Evolutionary conservation across 2,113 vertebrate genomes (phyloP), one percentile per base, ranked within the genome.

Genomic region (Paraplagusia blochii): DNA sequence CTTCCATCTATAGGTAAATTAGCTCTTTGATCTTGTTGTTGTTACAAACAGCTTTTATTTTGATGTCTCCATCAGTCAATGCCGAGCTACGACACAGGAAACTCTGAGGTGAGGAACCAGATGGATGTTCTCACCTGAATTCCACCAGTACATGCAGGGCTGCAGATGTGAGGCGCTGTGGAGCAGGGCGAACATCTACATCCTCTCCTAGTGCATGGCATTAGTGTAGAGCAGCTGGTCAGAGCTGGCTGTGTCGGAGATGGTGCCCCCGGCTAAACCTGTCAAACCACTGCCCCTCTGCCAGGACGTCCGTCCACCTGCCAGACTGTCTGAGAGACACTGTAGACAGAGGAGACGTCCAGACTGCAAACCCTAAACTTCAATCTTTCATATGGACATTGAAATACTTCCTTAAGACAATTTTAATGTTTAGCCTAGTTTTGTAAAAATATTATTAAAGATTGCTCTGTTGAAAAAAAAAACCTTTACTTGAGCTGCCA

Each of bases 141-240:
- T 75, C 69, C 77, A 17, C 3, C 44, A 36, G 63, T 58, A 40
- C 48, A 71, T 81, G 79, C 78, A 44, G 72, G 67, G 62, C 40
- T 67, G 40, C 39, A 17, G 77, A 76, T 71, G 73, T 61, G 66
- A 70, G 69, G 53, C 46, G 72, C 77, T 82, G 74, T 76, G 69
- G 73, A 72, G 58, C 62, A 51, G 10, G 2, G 70, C 68, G 63
- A 79, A 76, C 60, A 52, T 74, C 65, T 45, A 63, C 60, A 64
- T 74, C 72, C 77, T 69, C 73, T 69, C 66, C n/a, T n/a, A 34
- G 63, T 69, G 58, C 55, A 60, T 73, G 76, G 75, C 69, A 74
- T 60, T 77, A 69, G 74, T 68, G 63, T 60, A 77, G 74, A 84
- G 69, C 84, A 84, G 84, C 77, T 86, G 83, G 83, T 81, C 73